Base-by-base conservation (phyloP, 2,888 invertebrate species). In the Homarus gammarus region DNA sequence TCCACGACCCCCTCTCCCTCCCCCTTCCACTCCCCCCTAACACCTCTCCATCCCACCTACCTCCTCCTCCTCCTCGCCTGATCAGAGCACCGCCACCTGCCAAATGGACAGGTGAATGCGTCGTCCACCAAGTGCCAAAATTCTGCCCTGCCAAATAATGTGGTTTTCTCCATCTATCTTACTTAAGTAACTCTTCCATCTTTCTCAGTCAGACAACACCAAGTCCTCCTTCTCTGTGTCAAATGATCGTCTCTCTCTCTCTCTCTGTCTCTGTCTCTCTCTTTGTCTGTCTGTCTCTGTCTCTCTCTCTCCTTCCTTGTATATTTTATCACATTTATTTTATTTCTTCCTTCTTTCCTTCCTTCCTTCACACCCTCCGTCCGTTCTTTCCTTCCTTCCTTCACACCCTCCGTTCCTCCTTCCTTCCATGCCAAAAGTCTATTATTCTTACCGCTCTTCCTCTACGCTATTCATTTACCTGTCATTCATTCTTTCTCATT, bases 401-500 rank as follows among this genome's bases (percentile, higher is more conserved):
- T 68, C 68, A 68, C 33, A 68, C 33, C 33, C 22, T 68, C 68
- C 33, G 8, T 68, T 68, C 33, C 68, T 68, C 68, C 27, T 68
- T 2, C 68, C 33, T 68, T 22, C 68, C 33, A 15, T n/a, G n/a
- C n/a, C n/a, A n/a, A n/a, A n/a, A n/a, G n/a, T n/a, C n/a, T n/a
- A n/a, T 49, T 49, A 49, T 12, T 49, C 49, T 49, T 49, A 12
- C 49, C 49, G 8, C 49, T 15, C 49, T 49, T 49, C 49, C 15
- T 12, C 49, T 49, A 49, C 49, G n/a, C n/a, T n/a, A n/a, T n/a
- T n/a, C n/a, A n/a, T n/a, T n/a, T n/a, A n/a, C n/a, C n/a, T n/a
- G n/a, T n/a, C n/a, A n/a, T n/a, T n/a, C n/a, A n/a, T n/a, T n/a
- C n/a, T n/a, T n/a, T n/a, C n/a, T n/a, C n/a, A n/a, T n/a, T n/a